Evolutionary conservation across 1,140 invertebrate genomes (phyloP).

Genomic region (Asbolus verrucosus): DNA sequence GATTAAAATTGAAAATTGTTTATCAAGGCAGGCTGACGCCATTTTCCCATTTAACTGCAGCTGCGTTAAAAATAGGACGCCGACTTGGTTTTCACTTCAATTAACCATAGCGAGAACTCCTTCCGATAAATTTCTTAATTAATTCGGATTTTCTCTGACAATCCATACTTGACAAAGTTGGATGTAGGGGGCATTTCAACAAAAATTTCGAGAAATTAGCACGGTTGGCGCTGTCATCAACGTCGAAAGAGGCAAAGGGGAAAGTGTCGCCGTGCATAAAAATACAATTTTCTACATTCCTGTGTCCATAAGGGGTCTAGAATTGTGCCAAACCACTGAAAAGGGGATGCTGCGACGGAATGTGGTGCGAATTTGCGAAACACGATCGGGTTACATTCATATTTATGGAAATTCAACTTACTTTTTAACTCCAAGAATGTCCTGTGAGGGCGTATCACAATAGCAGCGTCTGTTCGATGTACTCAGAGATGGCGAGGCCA

Average conservation of each 20-base stretch:
- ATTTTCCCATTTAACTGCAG: slow-evolving; percentile 49
- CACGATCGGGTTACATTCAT: neutral
- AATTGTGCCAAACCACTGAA: slow-evolving; percentile 2
- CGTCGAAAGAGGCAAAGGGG: slow-evolving; percentile 65
- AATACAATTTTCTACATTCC: slow-evolving; percentile 50
- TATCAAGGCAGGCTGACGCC: slow-evolving; percentile 46
- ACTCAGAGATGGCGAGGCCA: slow-evolving; percentile 66
- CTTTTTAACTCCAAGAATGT: slow-evolving; percentile 67
- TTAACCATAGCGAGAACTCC: neutral
- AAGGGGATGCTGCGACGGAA: neutral
- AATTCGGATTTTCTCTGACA: slow-evolving; percentile 25
- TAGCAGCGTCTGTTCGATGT: slow-evolving; percentile 61
- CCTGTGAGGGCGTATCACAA: slow-evolving; percentile 70
- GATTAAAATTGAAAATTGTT: slow-evolving; percentile 37
- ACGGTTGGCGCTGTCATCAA: slow-evolving; percentile 79
- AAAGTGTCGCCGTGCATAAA: slow-evolving; percentile 55
- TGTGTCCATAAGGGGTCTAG: neutral
- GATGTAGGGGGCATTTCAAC: slow-evolving; percentile 75
- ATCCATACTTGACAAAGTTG: slow-evolving; percentile 67
- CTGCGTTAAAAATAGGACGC: slow-evolving; percentile 47
- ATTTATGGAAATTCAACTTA: slow-evolving; percentile 47
- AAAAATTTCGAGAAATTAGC: slow-evolving; percentile 78
- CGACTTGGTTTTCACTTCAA: slow-evolving; percentile 1
- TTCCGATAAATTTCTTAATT: neutral
- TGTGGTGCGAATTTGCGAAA: slow-evolving; percentile 1